A percentile compares a stretch with the other conserved stretches of the same genome.
phyloP scores from a whole-genome alignment of 2,888 invertebrate genomes.

The Oeneis ivallda region DNA sequence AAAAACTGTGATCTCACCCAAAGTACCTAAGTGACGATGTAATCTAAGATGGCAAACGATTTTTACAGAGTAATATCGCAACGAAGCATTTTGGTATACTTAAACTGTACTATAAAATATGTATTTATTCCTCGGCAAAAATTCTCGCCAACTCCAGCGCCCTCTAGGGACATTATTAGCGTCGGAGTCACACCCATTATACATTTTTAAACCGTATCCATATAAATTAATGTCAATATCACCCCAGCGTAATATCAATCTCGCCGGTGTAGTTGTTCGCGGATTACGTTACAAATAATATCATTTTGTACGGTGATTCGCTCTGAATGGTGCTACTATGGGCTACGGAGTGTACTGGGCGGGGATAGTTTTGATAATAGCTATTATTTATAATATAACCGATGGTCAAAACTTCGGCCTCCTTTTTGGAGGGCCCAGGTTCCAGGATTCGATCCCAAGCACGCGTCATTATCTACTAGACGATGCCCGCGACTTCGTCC shows the following conservation, averaged over 20 bases:
- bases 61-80: no score
- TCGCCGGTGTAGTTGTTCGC: conserved; percentile 74
- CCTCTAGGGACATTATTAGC: conserved; percentile 76
- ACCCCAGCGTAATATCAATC: conserved; percentile 80
- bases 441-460: no score
- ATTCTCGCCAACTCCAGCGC: conserved; percentile 44
- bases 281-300: conserved; percentile 82
- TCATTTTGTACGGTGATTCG: conserved; percentile 81
- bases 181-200: conserved; percentile 73
- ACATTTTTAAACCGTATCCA: conserved; percentile 82
- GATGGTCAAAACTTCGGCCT: no score
- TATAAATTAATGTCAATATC: conserved; percentile 81
- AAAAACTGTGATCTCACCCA: no score
- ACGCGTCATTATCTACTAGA: no score
- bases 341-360: conserved; percentile 44
- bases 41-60: no score
- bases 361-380: conserved; percentile 51
- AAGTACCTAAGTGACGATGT: no score
- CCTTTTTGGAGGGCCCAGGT: no score
- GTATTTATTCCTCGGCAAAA: no score
- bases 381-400: neutral
- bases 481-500: no score
- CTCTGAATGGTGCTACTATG: conserved; percentile 74
- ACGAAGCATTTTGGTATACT: no score
- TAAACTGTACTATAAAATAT: no score